phyloP scores from a whole-genome alignment of 2,797 vertebrate species.

The Melopsittacus undulatus region DNA sequence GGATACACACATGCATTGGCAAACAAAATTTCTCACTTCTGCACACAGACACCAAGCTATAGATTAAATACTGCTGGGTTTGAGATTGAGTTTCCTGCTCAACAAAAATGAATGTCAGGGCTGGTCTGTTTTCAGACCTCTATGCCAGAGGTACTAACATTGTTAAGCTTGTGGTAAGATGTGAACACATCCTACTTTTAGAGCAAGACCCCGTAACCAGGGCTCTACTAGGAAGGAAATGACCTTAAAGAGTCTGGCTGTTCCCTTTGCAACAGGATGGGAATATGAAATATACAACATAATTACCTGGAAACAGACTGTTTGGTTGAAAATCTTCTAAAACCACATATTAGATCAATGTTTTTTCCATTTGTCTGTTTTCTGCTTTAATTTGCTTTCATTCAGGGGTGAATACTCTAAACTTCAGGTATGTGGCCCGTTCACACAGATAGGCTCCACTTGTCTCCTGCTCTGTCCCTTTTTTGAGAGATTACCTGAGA shows the following conservation, averaged over 20 bases:
- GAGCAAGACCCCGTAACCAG: not conserved
- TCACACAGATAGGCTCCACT: accelerated
- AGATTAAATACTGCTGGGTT: not conserved
- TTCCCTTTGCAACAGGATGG: not conserved
- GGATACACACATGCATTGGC: not conserved
- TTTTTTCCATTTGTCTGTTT: not conserved
- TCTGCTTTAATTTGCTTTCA: not conserved
- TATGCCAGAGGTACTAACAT: not conserved
- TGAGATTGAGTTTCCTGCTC: not conserved
- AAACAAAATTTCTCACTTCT: not conserved
- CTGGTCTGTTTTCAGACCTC: not conserved
- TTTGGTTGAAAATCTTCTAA: not conserved
- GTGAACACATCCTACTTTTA: not conserved
- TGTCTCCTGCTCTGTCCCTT: not conserved
- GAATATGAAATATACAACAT: not conserved
- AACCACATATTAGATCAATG: not conserved
- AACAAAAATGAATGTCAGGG: not conserved
- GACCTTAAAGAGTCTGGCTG: not conserved
- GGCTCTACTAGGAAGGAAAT: not conserved
- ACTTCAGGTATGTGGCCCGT: not conserved
- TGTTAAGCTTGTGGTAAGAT: not conserved
- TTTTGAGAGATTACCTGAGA: not conserved
- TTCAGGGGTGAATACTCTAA: not conserved
- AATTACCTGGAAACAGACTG: not conserved
- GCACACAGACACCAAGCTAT: not conserved